These are phyloP conservation scores for Sebastes nivosus DNA, from an alignment of 2,797 vertebrate species.

Conservation along the genomic window DNA sequence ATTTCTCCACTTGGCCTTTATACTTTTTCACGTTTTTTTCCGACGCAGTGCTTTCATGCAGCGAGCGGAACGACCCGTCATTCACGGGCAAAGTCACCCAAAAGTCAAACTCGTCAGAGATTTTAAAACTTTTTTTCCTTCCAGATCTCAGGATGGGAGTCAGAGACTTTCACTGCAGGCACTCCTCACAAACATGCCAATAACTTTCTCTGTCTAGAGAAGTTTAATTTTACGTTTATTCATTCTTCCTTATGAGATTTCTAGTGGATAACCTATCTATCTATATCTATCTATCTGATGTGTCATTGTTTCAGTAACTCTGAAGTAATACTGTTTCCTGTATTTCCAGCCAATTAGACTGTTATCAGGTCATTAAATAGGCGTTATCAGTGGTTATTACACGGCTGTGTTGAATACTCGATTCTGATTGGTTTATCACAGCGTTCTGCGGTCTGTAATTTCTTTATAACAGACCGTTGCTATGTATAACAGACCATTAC, in stretches of 20 bases:
- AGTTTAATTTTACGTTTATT: neutral
- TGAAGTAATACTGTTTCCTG: neutral
- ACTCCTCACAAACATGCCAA: neutral
- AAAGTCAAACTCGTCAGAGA: slow-evolving; percentile 15
- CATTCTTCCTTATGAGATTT: neutral
- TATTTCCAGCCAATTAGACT: too few species aligned
- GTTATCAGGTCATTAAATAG: too few species aligned
- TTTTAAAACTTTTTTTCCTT: neutral
- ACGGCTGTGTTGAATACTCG: too few species aligned
- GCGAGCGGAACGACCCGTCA: slow-evolving; percentile 25
- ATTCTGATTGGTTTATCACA: too few species aligned
- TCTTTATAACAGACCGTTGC: too few species aligned
- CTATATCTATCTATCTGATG: neutral
- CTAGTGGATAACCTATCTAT: neutral
- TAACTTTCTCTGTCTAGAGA: neutral
- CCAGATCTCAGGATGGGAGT: neutral
- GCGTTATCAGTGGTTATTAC: too few species aligned
- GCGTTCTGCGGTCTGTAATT: too few species aligned
- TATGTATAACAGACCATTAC: too few species aligned
- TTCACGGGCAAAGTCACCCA: slow-evolving; percentile 27
- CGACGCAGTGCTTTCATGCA: slow-evolving; percentile 1
- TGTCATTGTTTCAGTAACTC: neutral
- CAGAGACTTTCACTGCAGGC: neutral
- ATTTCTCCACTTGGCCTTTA: slow-evolving; percentile 37
- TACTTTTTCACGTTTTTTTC: slow-evolving; percentile 25